Percentiles rank a stretch among this genome's conserved stretches.
These are phyloP conservation scores for Sinocyclocheilus anshuiensis DNA, from an alignment of 2,113 vertebrate species.

Conservation along the genomic window DNA sequence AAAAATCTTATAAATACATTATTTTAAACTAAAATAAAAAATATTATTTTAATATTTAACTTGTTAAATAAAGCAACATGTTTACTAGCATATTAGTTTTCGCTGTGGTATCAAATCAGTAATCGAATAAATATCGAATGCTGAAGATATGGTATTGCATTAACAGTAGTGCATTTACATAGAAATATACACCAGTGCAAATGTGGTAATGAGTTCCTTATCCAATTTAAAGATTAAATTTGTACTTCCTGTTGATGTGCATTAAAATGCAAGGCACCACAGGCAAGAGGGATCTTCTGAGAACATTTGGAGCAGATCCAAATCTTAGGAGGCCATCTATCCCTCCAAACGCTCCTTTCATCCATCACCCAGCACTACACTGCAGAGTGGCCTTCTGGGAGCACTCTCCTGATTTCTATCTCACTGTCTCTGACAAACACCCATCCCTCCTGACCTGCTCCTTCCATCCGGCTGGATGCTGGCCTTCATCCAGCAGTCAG, in stretches of 20 bases:
- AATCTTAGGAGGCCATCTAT: constrained; percentile 29
- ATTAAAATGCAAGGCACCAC: constrained; percentile 12
- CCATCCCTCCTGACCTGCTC: not conserved
- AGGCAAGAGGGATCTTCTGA: not conserved
- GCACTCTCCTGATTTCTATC: constrained; percentile 22
- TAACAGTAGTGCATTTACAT: not conserved
- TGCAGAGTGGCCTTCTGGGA: constrained; percentile 30
- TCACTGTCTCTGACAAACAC: constrained; percentile 32
- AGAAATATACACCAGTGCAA: not conserved
- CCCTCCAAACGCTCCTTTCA: constrained; percentile 4
- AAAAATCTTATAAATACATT: not conserved
- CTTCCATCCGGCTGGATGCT: constrained; percentile 8
- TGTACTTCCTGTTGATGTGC: constrained; percentile 3
- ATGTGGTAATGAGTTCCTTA: not conserved
- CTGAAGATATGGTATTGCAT: not conserved
- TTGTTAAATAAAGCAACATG: not conserved
- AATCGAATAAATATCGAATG: not conserved
- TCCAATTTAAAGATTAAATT: constrained; percentile 21
- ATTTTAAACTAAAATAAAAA: not conserved
- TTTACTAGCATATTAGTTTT: not conserved
- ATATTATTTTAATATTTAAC: too few relatives aligned
- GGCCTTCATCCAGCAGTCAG: constrained; percentile 49
- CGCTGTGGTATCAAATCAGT: not conserved
- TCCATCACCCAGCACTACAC: constrained; percentile 14
- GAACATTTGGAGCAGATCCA: constrained; percentile 19